Conservation (phyloP, 1,140 invertebrate genomes). For the Diuraphis noxia region DNA sequence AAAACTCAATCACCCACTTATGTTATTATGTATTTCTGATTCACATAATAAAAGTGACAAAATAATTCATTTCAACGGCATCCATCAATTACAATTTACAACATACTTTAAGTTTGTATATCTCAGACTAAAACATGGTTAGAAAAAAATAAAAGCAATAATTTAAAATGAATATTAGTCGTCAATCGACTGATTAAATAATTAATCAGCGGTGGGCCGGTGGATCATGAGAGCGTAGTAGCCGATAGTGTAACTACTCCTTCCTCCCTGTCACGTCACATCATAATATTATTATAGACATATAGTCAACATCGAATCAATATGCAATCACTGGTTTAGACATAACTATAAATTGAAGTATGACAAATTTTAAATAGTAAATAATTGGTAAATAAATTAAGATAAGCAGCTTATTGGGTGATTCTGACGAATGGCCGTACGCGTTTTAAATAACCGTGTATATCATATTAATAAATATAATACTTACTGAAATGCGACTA, state of each 20-base stretch:
- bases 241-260: neutral
- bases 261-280: rapidly evolving
- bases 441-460: neutral
- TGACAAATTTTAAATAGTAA: neutral
- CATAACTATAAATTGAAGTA: neutral
- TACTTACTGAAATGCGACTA: neutral
- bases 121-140: neutral
- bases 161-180: neutral
- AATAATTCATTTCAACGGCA: neutral
- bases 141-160: neutral
- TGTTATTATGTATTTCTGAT: neutral
- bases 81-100: neutral
- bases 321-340: neutral
- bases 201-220: neutral
- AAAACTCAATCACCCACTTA: neutral
- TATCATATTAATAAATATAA: neutral
- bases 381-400: neutral
- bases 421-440: neutral
- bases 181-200: neutral
- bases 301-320: neutral
- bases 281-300: neutral
- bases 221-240: neutral
- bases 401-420: neutral
- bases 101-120: too few species aligned
- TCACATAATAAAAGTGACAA: neutral